Evolutionary conservation across 2,113 vertebrate species (phyloP).

Genomic region (Salvelinus alpinus): DNA sequence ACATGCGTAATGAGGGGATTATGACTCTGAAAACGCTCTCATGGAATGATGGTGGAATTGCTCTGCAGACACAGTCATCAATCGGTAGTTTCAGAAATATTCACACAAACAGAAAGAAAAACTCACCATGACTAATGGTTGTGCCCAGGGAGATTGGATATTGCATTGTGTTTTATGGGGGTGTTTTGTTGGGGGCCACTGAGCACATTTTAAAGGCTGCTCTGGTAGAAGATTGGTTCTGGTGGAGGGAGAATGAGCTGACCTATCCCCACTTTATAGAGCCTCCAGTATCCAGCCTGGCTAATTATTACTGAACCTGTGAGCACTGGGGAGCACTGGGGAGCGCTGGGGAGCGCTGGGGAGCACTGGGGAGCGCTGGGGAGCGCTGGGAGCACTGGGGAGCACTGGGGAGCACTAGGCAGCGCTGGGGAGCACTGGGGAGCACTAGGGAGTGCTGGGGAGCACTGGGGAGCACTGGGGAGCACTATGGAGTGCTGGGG

Average conservation of each 20-base stretch:
- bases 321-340: slow-evolving; percentile 15
- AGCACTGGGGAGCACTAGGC: too few species aligned
- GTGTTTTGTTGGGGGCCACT: slow-evolving; percentile 59
- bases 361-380: too few species aligned
- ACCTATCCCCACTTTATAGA: slow-evolving; percentile 58
- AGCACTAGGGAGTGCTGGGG: neutral
- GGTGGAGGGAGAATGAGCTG: slow-evolving; percentile 54
- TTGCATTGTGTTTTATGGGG: slow-evolving; percentile 65
- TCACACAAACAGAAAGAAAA: slow-evolving; percentile 33
- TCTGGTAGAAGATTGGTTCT: slow-evolving; percentile 37
- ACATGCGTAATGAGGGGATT: slow-evolving; percentile 27
- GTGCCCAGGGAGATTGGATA: slow-evolving; percentile 42
- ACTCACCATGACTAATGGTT: slow-evolving; percentile 35
- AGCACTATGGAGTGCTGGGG: too few species aligned
- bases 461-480: neutral
- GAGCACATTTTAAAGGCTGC: slow-evolving; percentile 55
- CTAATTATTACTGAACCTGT: slow-evolving; percentile 68
- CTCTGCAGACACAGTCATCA: slow-evolving; percentile 10
- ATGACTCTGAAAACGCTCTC: slow-evolving; percentile 1
- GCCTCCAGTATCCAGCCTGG: slow-evolving; percentile 45
- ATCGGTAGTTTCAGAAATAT: slow-evolving; percentile 39
- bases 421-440: too few species aligned
- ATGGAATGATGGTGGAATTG: slow-evolving; percentile 17
- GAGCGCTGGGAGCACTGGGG: slow-evolving; percentile 20
- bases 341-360: too few species aligned